phyloP scores from a whole-genome alignment of 2,113 vertebrate genomes.

The Triplophysa dalaica region DNA sequence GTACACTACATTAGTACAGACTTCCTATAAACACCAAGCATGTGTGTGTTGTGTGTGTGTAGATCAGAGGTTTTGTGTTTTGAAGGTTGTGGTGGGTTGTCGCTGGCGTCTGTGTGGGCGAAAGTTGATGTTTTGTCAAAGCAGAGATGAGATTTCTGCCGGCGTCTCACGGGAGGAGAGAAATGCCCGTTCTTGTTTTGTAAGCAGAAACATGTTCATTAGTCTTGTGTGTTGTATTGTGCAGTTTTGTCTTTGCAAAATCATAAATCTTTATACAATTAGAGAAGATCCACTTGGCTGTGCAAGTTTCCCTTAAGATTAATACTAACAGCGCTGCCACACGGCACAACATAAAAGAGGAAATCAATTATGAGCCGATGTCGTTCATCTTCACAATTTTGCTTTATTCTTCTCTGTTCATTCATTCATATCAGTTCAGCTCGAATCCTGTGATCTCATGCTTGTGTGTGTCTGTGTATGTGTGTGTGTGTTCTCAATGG shows the following conservation, averaged over 20 bases:
- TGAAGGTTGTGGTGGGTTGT: not conserved
- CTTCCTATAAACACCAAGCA: not conserved
- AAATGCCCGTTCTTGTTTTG: slow-evolving; percentile 33
- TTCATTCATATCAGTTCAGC: too few relatives aligned
- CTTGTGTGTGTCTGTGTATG: not conserved
- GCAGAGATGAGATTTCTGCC: slow-evolving; percentile 23
- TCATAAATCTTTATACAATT: slow-evolving; percentile 46
- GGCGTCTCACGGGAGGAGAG: slow-evolving; percentile 14
- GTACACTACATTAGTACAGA: too few relatives aligned
- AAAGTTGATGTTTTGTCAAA: slow-evolving; percentile 28
- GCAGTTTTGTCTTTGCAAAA: slow-evolving; percentile 24
- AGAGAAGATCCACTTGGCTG: slow-evolving; percentile 33
- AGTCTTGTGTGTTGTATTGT: slow-evolving; percentile 40
- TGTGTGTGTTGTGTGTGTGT: too few relatives aligned
- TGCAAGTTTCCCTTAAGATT: slow-evolving; percentile 40
- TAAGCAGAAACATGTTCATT: slow-evolving; percentile 43
- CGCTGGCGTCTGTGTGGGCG: not conserved
- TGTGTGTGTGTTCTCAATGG: not conserved
- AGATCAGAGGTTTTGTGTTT: not conserved
- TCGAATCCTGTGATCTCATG: not conserved
- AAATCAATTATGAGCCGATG: slow-evolving; percentile 11
- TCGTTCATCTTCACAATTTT: slow-evolving; percentile 24
- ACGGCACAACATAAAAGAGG: slow-evolving; percentile 26
- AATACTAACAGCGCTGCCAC: slow-evolving; percentile 21
- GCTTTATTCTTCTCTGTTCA: not conserved